Percentiles rank a stretch among this genome's conserved stretches.
Evolutionary conservation across 92 coral and sea anemone species (phyloP).

Genomic region (Nematostella vectensis): DNA sequence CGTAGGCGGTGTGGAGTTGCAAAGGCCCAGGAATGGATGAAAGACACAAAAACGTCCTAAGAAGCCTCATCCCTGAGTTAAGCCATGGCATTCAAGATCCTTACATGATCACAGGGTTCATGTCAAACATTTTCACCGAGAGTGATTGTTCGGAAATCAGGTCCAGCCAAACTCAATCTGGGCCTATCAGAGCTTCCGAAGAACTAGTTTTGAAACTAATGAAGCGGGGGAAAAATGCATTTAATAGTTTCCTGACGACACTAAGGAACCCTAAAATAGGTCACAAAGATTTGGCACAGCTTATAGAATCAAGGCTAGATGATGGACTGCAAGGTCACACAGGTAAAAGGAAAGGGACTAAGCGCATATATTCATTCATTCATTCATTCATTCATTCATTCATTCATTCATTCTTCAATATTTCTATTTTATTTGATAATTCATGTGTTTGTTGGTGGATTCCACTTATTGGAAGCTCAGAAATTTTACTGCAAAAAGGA

Average conservation of each 20-base stretch:
- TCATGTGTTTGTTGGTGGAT: too few relatives aligned
- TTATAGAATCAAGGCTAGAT: conserved; percentile 2
- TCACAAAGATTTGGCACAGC: not conserved
- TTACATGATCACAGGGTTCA: not conserved
- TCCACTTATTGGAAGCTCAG: too few relatives aligned
- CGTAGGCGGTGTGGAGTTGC: too few relatives aligned
- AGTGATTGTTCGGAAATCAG: conserved; percentile 23
- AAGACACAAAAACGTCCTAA: conserved; percentile 18
- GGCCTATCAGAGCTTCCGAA: conserved; percentile 20
- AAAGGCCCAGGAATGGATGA: too few relatives aligned
- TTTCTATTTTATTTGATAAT: too few relatives aligned
- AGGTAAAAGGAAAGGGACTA: too few relatives aligned
- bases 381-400: too few relatives aligned
- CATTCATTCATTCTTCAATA: too few relatives aligned
- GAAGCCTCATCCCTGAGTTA: not conserved
- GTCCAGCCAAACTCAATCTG: conserved; percentile 4
- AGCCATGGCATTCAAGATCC: conserved; percentile 18
- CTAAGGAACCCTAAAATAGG: not conserved
- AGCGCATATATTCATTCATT: too few relatives aligned
- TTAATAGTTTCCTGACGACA: conserved; percentile 2
- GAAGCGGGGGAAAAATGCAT: conserved; percentile 40
- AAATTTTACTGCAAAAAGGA: too few relatives aligned
- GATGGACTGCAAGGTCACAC: too few relatives aligned
- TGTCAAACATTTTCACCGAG: conserved; percentile 12
- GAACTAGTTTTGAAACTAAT: conserved; percentile 17